phyloP scores from a whole-genome alignment of 2,797 vertebrate genomes.

The Melanotaenia maccullochi region DNA sequence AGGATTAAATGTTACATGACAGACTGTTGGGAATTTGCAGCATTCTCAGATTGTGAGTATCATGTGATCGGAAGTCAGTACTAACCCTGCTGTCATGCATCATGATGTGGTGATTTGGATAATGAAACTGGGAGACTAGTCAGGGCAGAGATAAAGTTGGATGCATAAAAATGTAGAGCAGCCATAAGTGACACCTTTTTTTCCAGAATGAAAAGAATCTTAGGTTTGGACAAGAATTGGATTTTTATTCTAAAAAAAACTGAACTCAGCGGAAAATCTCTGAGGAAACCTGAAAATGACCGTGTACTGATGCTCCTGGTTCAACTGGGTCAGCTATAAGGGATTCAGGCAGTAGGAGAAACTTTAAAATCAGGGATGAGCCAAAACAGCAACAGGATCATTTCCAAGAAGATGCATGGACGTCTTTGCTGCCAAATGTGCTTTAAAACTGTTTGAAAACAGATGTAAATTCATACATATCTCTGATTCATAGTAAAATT shows the following conservation, averaged over 20 bases:
- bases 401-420: conserved; percentile 8
- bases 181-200: not conserved
- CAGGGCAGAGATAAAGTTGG: too few relatives aligned
- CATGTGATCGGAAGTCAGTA: not conserved
- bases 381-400: not conserved
- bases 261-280: not conserved
- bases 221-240: not conserved
- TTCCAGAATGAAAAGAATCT: not conserved
- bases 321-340: too few relatives aligned
- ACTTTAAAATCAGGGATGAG: not conserved
- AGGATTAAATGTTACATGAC: too few relatives aligned
- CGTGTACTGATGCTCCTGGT: not conserved
- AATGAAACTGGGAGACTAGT: too few relatives aligned
- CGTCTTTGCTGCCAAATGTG: not conserved
- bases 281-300: not conserved
- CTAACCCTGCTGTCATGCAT: not conserved
- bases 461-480: not conserved
- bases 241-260: not conserved
- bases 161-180: too few relatives aligned
- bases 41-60: too few relatives aligned
- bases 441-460: not conserved
- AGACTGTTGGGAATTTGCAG: too few relatives aligned
- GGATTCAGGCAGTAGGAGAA: not conserved
- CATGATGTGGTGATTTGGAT: too few relatives aligned
- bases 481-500: not conserved